Percentiles rank a stretch among this genome's conserved stretches.
phyloP scores from a whole-genome alignment of 2,113 vertebrate genomes.

The Cygnus buccinator region DNA sequence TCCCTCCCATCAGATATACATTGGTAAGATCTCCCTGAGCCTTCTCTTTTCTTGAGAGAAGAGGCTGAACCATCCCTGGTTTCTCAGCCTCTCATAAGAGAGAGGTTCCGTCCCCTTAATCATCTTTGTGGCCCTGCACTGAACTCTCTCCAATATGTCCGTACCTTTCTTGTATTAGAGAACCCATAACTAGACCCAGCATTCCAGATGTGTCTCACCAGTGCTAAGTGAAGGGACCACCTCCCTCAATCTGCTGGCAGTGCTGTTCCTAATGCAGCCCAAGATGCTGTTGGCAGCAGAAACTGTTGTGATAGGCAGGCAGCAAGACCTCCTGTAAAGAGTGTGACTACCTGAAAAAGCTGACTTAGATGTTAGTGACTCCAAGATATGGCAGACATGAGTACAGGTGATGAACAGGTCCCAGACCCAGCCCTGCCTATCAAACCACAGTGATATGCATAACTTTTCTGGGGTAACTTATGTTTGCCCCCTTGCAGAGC shows the following conservation, averaged over 20 bases:
- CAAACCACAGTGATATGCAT: not conserved
- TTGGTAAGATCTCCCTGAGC: not conserved
- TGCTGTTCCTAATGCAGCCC: not conserved
- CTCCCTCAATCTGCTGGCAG: not conserved
- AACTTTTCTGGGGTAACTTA: not conserved
- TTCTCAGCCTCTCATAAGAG: not conserved
- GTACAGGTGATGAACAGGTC: not conserved
- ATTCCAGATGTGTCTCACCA: not conserved
- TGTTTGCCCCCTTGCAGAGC: not conserved
- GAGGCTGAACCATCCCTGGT: not conserved
- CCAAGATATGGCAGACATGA: not conserved
- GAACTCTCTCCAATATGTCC: not conserved
- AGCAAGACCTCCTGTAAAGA: not conserved
- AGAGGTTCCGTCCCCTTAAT: not conserved
- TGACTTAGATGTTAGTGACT: not conserved
- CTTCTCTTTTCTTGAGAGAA: not conserved
- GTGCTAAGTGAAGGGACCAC: not conserved
- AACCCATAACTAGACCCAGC: not conserved
- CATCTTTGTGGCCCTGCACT: not conserved
- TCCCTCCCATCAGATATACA: not conserved
- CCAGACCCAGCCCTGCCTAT: not conserved
- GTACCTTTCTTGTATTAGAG: not conserved
- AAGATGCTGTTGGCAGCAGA: not conserved
- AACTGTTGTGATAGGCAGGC: not conserved
- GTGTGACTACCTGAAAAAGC: not conserved